A percentile compares a stretch with the other conserved stretches of the same genome.
phyloP scores from a whole-genome alignment of 2,797 vertebrate species.

The Holocentrus rufus region DNA sequence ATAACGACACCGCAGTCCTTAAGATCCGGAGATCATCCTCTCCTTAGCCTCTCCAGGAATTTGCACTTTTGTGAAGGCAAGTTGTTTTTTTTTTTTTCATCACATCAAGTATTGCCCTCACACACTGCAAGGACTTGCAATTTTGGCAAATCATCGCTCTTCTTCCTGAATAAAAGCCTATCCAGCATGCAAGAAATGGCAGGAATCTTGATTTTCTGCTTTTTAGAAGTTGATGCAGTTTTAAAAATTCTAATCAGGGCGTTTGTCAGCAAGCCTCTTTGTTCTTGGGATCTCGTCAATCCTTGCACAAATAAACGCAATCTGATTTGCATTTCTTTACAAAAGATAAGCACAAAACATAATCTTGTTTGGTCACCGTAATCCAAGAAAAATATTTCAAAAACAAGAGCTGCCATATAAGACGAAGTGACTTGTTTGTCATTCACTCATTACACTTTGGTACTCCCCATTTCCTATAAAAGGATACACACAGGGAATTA shows the following conservation, averaged over 20 bases:
- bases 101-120: slow-evolving; percentile 23
- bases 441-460: background rate
- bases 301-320: background rate
- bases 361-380: background rate
- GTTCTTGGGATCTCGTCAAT: background rate
- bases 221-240: slow-evolving; percentile 24
- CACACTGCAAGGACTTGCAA: slow-evolving; percentile 55
- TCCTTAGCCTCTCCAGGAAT: slow-evolving; percentile 7
- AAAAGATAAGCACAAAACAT: background rate
- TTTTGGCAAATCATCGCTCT: slow-evolving; percentile 40
- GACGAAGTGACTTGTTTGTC: background rate
- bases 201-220: slow-evolving; percentile 1
- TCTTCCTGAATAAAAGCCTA: slow-evolving; percentile 36
- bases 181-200: slow-evolving; percentile 22
- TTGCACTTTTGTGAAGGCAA: slow-evolving; percentile 15
- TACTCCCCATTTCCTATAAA: background rate
- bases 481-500: background rate
- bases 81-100: slow-evolving; percentile 21
- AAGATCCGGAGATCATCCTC: slow-evolving; percentile 17
- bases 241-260: background rate
- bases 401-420: background rate
- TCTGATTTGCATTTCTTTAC: background rate
- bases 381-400: background rate
- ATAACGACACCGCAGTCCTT: slow-evolving; percentile 29
- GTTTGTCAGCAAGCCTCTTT: background rate